Base-by-base conservation (phyloP, 1,140 invertebrate genomes). In the Calosoma granatense region DNA sequence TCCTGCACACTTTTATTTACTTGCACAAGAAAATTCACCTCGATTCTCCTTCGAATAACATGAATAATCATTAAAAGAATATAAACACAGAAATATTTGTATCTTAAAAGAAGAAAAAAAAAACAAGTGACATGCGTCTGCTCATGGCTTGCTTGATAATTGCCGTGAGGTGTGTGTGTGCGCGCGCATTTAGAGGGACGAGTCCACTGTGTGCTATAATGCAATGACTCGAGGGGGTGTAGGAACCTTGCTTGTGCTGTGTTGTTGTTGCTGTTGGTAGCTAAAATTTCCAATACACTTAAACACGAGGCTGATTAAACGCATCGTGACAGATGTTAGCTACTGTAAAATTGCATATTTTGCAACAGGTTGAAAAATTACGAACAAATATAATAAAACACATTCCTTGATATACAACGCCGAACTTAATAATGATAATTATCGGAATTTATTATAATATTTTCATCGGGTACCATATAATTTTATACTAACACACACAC, bases 301-400 rank as follows among this genome's bases (percentile, higher is more conserved):
- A 11, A 47, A 41, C 14, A 56, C n/a, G n/a, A n/a, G n/a, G n/a
- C 61, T 66, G 65, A 67, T 69, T 69, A 69, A n/a, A 69, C 65
- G 62, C 64, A 58, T 67, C 65, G 63, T 59, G 63, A 60, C 61
- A 65, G 57, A 55, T 53, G 55, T 23, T 59, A 63, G 67, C 67
- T 69, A 69, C 67, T 55, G 67, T 65, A 69, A 69, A 69, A 69
- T 69, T 67, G 67, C 66, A 69, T 69, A 66, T 63, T 64, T 63
- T 64, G 64, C 60, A 60, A n/a, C n/a, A n/a, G 21, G 59, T 12
- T 67, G 66, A 69, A 69, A 67, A 69, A 69, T 69, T 66, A 65
- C 63, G 62, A 66, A 64, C 67, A 69, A 69, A 69, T 64, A 69
- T 69, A 66, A 69, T 69, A 69, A 69, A 67, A 63, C 60, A 60